These are phyloP conservation scores for Menidia beryllina DNA, from an alignment of 2,113 vertebrate species.

Conservation along the genomic window DNA sequence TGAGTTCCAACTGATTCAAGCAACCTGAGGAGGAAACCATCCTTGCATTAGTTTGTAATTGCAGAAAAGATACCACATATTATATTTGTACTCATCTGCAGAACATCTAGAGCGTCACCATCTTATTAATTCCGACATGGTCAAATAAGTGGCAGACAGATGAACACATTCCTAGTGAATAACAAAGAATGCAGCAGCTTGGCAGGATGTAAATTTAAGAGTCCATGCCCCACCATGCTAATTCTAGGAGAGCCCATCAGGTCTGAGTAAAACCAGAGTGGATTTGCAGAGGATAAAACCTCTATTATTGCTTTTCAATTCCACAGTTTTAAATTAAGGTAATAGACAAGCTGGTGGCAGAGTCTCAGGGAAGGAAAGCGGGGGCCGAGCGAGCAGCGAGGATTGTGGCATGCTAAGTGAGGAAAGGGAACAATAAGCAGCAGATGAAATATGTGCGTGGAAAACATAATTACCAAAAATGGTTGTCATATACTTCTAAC, in stretches of 20 bases:
- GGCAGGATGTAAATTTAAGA: slow-evolving; percentile 17
- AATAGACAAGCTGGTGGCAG: slow-evolving; percentile 53
- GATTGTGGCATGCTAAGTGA: slow-evolving; percentile 44
- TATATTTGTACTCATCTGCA: slow-evolving; percentile 14
- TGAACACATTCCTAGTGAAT: slow-evolving; percentile 13
- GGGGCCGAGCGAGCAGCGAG: slow-evolving; percentile 25
- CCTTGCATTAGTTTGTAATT: background rate
- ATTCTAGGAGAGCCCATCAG: slow-evolving; percentile 32
- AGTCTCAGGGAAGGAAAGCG: slow-evolving; percentile 55
- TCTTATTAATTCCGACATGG: slow-evolving; percentile 6
- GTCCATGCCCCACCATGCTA: slow-evolving; percentile 36
- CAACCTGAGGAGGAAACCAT: background rate
- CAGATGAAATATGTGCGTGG: slow-evolving; percentile 66
- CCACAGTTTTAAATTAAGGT: slow-evolving; percentile 58
- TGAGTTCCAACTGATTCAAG: slow-evolving; percentile 19
- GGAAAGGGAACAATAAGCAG: slow-evolving; percentile 56
- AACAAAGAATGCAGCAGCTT: slow-evolving; percentile 1
- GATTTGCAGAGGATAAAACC: slow-evolving; percentile 61
- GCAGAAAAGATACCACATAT: background rate
- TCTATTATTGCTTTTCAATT: slow-evolving; percentile 54
- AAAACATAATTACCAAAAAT: slow-evolving; percentile 68
- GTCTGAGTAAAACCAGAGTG: slow-evolving; percentile 35
- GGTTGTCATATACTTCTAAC: slow-evolving; percentile 37
- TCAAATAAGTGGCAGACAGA: slow-evolving; percentile 7
- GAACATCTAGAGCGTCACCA: slow-evolving; percentile 9